These are phyloP conservation scores for Monopterus albus DNA, from an alignment of 2,113 vertebrate species.

Conservation along the genomic window DNA sequence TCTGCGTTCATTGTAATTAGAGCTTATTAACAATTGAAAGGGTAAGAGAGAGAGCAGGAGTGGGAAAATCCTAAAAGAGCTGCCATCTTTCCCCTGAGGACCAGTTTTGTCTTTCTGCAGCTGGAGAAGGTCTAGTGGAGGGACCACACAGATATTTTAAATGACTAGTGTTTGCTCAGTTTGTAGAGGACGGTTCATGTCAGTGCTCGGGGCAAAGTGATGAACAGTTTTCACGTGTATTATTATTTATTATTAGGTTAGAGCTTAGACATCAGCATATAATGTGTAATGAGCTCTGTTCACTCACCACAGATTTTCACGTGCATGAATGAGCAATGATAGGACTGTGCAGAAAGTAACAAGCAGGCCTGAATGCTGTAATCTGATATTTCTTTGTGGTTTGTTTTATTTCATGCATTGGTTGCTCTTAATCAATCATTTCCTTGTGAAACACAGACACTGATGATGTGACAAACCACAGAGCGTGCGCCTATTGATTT, in stretches of 20 bases:
- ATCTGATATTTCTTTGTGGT: neutral
- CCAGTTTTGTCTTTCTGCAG: slow-evolving; percentile 4
- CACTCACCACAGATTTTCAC: neutral
- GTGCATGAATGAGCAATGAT: neutral
- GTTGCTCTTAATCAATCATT: slow-evolving; percentile 20
- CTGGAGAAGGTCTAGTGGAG: neutral
- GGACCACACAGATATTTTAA: neutral
- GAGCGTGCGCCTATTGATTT: slow-evolving; percentile 8
- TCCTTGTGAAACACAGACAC: slow-evolving; percentile 6
- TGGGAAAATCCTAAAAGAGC: slow-evolving; percentile 17
- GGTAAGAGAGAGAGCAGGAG: slow-evolving; percentile 2
- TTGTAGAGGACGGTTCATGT: slow-evolving; percentile 1
- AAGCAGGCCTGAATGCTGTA: neutral
- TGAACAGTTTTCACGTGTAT: neutral
- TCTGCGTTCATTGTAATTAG: slow-evolving; percentile 43
- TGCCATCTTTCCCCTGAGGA: neutral
- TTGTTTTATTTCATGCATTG: slow-evolving; percentile 3
- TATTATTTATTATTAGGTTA: slow-evolving; percentile 9
- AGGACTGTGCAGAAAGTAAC: neutral
- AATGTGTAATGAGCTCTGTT: too few species aligned
- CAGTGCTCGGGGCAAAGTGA: neutral
- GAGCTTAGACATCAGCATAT: too few species aligned
- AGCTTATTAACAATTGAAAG: slow-evolving; percentile 15
- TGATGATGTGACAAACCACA: slow-evolving; percentile 38
- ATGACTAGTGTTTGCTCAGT: slow-evolving; percentile 13